Conservation (phyloP, 2,113 vertebrate species). For the Bungarus multicinctus region DNA sequence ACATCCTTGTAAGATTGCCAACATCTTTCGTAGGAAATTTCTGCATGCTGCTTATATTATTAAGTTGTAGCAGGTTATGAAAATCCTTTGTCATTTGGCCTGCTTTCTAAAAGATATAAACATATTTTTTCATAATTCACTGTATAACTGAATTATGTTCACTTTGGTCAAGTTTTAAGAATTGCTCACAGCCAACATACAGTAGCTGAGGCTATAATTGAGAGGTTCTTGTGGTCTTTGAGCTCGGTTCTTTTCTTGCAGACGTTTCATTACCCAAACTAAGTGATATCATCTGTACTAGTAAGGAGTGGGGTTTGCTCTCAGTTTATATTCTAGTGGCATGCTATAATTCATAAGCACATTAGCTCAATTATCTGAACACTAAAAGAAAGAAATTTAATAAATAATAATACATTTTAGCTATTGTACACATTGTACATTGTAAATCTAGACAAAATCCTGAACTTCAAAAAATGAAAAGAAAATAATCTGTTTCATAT, state of each 20-base stretch:
- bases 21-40: slow-evolving; percentile 1
- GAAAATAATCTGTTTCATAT: not conserved
- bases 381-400: too few relatives aligned
- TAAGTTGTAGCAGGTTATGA: slow-evolving; percentile 34
- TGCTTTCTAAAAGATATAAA: slow-evolving; percentile 29
- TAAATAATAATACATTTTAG: too few relatives aligned
- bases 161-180: not conserved
- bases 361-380: not conserved
- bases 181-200: slow-evolving; percentile 24
- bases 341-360: slow-evolving; percentile 24
- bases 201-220: not conserved
- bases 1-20: not conserved
- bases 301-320: too few relatives aligned
- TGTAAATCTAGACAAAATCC: not conserved
- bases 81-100: slow-evolving; percentile 36
- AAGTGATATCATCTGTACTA: too few relatives aligned
- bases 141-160: slow-evolving; percentile 27
- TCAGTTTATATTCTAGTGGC: too few relatives aligned
- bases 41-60: slow-evolving; percentile 26
- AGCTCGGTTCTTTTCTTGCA: too few relatives aligned
- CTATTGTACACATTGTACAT: too few relatives aligned
- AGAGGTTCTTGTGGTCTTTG: too few relatives aligned
- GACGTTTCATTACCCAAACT: too few relatives aligned
- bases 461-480: not conserved
- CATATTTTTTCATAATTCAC: slow-evolving; percentile 43